Percentiles rank a stretch among this genome's conserved stretches.
These are phyloP conservation scores for Idaea dimidiata DNA, from an alignment of 2,888 invertebrate species.

Conservation along the genomic window DNA sequence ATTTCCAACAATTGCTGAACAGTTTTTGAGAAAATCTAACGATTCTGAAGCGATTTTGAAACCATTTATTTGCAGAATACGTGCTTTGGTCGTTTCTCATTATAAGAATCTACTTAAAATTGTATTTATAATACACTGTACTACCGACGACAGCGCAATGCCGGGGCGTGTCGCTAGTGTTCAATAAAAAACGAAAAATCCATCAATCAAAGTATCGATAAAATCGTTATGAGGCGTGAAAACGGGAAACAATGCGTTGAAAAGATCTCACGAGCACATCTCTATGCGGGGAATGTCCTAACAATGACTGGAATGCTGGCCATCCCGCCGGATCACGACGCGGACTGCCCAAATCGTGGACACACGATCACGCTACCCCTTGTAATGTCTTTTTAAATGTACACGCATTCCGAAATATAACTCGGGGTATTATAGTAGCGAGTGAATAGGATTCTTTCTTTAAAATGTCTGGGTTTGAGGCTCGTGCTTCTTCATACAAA, in stretches of 20 bases:
- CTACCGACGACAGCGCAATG: constrained; percentile 9
- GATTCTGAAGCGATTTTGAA: no score
- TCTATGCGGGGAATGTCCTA: constrained; percentile 62
- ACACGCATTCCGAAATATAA: constrained; percentile 25
- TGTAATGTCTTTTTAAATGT: constrained; percentile 7
- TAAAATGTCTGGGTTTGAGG: no score
- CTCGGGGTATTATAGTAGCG: background rate
- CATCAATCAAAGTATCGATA: background rate
- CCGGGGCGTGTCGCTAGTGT: constrained; percentile 15
- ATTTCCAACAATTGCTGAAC: no score
- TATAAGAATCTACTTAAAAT: no score
- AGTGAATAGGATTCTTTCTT: background rate
- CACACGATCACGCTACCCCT: constrained; percentile 44
- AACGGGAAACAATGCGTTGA: constrained; percentile 56
- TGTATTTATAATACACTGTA: background rate
- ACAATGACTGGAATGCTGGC: constrained; percentile 4
- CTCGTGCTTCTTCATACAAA: no score
- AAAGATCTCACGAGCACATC: constrained; percentile 62
- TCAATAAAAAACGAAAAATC: background rate
- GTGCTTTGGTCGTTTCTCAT: no score
- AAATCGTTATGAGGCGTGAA: constrained; percentile 46
- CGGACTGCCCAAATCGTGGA: constrained; percentile 59
- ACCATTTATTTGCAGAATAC: no score
- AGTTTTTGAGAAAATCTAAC: no score
- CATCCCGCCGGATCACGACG: constrained; percentile 36